Conservation (phyloP, 2,797 vertebrate species). For the Bucorvus abyssinicus region DNA sequence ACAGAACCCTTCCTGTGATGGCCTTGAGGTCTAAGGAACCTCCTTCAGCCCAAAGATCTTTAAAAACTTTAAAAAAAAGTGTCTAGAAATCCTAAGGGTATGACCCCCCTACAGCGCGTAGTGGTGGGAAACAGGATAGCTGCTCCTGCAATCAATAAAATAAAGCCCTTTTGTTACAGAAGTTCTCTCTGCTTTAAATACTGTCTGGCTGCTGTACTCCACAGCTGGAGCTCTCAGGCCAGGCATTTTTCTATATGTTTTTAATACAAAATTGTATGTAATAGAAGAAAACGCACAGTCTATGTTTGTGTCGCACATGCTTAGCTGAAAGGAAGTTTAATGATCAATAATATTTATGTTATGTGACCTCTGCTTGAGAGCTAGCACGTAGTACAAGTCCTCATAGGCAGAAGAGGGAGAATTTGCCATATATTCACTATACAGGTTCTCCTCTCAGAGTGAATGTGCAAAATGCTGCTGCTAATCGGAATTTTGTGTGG, state of each 20-base stretch:
- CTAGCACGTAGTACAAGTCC: neutral
- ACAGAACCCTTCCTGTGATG: slow-evolving; percentile 19
- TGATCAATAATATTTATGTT: neutral
- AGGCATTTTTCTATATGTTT: neutral
- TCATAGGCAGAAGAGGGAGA: neutral
- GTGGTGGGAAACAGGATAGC: neutral
- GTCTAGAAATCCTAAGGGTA: neutral
- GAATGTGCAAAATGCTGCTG: neutral
- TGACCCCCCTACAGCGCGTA: neutral
- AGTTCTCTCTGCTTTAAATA: neutral
- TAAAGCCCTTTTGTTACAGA: neutral
- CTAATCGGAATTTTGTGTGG: neutral
- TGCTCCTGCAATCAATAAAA: slow-evolving; percentile 13
- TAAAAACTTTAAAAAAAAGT: slow-evolving; percentile 29
- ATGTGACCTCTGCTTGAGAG: neutral
- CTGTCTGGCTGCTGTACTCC: neutral
- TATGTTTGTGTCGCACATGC: neutral
- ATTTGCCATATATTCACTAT: neutral
- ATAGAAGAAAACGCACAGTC: neutral
- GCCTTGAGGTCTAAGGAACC: slow-evolving; percentile 21
- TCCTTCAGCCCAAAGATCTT: neutral
- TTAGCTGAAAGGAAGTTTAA: neutral
- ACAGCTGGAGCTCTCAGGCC: neutral
- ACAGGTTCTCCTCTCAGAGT: neutral
- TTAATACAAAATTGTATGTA: neutral